Evolutionary conservation across 2,113 vertebrate genomes (phyloP).

Genomic region (Muscicapa adusta): DNA sequence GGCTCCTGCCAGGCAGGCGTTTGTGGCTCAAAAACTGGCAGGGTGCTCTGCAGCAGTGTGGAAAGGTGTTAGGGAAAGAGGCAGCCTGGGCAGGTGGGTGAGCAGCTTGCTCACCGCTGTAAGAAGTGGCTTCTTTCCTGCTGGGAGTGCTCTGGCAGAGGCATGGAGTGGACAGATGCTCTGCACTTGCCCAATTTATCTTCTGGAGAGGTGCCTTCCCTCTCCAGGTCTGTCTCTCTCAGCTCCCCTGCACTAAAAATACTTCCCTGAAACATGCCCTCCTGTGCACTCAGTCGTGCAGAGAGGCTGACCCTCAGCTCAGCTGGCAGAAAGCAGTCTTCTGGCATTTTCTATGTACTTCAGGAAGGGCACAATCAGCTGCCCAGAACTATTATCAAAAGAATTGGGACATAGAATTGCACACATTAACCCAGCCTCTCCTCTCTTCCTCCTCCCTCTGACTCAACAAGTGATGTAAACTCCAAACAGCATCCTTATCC

Average conservation of each 20-base stretch:
- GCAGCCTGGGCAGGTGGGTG: neutral
- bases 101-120: neutral
- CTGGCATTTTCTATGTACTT: neutral
- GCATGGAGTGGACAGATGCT: neutral
- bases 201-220: neutral
- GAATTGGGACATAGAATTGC: slow-evolving; percentile 18
- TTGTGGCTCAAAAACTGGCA: neutral
- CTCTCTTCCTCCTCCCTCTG: slow-evolving; percentile 39
- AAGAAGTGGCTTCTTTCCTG: neutral
- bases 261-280: neutral
- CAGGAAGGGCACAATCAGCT: slow-evolving; percentile 16
- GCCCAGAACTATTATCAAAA: neutral
- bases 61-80: neutral
- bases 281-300: neutral
- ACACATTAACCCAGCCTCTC: neutral
- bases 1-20: neutral
- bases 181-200: neutral
- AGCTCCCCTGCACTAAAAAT: neutral
- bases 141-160: neutral
- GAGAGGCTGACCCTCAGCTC: neutral
- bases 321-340: neutral
- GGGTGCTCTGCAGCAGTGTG: neutral
- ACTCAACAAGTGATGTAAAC: slow-evolving; percentile 28
- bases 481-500: slow-evolving; percentile 29
- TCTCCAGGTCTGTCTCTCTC: neutral